Conservation (phyloP, 2,888 invertebrate genomes). For the Blastobasis lacticolella region DNA sequence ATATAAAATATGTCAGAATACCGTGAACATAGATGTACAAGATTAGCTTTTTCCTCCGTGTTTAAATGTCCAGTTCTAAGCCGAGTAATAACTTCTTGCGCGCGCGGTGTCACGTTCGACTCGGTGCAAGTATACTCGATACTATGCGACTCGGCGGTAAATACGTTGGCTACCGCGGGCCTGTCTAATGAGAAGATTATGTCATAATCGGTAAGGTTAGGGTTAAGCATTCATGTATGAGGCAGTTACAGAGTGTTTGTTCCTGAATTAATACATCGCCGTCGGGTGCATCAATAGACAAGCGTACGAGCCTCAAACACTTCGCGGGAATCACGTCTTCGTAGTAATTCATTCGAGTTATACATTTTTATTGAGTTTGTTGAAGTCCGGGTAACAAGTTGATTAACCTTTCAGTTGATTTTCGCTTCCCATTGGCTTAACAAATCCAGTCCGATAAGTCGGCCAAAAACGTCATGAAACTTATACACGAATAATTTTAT, state of each 20-base stretch:
- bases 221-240: slow-evolving; percentile 8
- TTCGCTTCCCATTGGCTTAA: slow-evolving; percentile 14
- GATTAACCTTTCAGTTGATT: slow-evolving; percentile 15
- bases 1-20: slow-evolving; percentile 14
- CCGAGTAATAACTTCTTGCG: slow-evolving; percentile 8
- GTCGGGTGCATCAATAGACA: slow-evolving; percentile 5
- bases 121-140: slow-evolving; percentile 5
- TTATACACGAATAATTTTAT: slow-evolving; percentile 8
- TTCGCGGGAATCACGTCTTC: slow-evolving; percentile 11
- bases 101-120: neutral
- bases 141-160: neutral
- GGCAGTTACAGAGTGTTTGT: slow-evolving; percentile 8
- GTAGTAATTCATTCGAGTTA: slow-evolving; percentile 9
- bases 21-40: slow-evolving; percentile 4
- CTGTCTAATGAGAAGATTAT: slow-evolving; percentile 11
- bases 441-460: slow-evolving; percentile 16
- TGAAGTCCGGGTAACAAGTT: slow-evolving; percentile 9
- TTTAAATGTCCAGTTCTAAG: slow-evolving; percentile 12
- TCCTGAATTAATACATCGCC: slow-evolving; percentile 5
- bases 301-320: slow-evolving; percentile 4
- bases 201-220: slow-evolving; percentile 11
- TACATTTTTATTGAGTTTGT: slow-evolving; percentile 8
- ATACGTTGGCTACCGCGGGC: slow-evolving; percentile 7
- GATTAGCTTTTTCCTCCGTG: slow-evolving; percentile 10
- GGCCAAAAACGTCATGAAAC: slow-evolving; percentile 16